phyloP scores from a whole-genome alignment of 2,113 vertebrate genomes.

The Cromileptes altivelis region DNA sequence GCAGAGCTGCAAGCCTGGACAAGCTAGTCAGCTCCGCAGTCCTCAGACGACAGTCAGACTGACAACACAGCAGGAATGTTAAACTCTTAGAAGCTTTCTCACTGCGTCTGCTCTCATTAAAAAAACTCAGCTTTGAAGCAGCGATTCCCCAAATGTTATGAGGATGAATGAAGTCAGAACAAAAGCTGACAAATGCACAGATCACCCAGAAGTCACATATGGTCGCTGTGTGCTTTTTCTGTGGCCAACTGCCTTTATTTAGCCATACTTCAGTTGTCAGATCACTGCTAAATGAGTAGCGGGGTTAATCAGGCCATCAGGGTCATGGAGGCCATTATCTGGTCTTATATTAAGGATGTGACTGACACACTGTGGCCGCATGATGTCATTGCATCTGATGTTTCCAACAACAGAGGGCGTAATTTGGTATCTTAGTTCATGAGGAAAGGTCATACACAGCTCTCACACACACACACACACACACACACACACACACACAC shows the following conservation, averaged over 20 bases:
- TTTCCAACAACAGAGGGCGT: neutral
- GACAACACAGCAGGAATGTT: slow-evolving; percentile 54
- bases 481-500: neutral
- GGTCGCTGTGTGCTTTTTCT: neutral
- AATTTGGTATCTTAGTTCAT: neutral
- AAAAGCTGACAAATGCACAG: neutral
- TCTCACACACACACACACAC: neutral
- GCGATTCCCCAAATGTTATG: neutral
- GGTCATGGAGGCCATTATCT: slow-evolving; percentile 62
- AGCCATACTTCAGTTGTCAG: slow-evolving; percentile 43
- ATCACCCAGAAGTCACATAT: neutral
- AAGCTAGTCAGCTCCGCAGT: slow-evolving; percentile 48
- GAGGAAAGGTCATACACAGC: neutral
- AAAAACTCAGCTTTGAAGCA: neutral
- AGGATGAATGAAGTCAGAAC: neutral
- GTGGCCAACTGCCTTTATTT: slow-evolving; percentile 51
- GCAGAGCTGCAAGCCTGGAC: slow-evolving; percentile 71
- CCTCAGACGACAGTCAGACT: slow-evolving; percentile 48
- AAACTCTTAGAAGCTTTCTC: slow-evolving; percentile 7
- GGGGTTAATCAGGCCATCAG: slow-evolving; percentile 38
- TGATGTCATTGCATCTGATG: slow-evolving; percentile 29
- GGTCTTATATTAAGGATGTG: neutral
- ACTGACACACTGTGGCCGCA: slow-evolving; percentile 47
- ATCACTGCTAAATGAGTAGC: slow-evolving; percentile 56
- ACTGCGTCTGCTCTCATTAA: neutral